phyloP scores from a whole-genome alignment of 2,113 vertebrate species.

The Perca schrenkii region DNA sequence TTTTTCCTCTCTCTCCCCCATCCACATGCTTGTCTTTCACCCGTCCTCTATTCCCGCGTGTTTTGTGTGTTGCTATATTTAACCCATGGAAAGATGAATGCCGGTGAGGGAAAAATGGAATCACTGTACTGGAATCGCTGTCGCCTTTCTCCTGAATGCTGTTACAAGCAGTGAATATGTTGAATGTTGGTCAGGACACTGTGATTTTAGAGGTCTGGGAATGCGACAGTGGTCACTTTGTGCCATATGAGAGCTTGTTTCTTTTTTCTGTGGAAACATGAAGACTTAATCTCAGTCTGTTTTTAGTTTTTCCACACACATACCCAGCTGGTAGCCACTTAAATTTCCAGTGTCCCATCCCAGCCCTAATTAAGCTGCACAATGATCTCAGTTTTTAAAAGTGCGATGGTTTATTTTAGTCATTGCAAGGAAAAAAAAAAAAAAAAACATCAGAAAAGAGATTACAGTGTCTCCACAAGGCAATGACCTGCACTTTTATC shows the following conservation, averaged over 20 bases:
- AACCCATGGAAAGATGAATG: conserved; percentile 65
- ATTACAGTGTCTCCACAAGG: conserved; percentile 7
- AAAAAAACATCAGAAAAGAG: background rate
- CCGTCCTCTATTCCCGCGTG: conserved; percentile 73
- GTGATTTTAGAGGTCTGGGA: conserved; percentile 30
- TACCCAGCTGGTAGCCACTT: conserved; percentile 2
- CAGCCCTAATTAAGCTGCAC: background rate
- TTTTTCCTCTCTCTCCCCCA: background rate
- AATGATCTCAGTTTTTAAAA: conserved; percentile 33
- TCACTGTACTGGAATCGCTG: conserved; percentile 51
- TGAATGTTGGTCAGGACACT: conserved; percentile 16
- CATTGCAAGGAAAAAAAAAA: background rate
- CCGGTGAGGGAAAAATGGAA: conserved; percentile 49
- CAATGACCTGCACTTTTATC: conserved; percentile 11
- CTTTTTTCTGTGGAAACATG: conserved; percentile 33
- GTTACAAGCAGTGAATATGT: conserved; percentile 2
- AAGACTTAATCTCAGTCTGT: background rate
- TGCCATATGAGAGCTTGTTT: background rate
- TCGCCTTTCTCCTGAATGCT: conserved; percentile 3
- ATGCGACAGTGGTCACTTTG: conserved; percentile 36
- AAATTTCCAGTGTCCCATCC: conserved; percentile 29
- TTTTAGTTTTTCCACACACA: conserved; percentile 7
- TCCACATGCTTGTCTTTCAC: conserved; percentile 74
- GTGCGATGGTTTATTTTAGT: conserved; percentile 16
- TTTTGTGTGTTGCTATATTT: conserved; percentile 77